Evolutionary conservation across 2,113 vertebrate genomes (phyloP), one percentile per base, ranked within the genome.

Genomic region (Sturnus vulgaris): DNA sequence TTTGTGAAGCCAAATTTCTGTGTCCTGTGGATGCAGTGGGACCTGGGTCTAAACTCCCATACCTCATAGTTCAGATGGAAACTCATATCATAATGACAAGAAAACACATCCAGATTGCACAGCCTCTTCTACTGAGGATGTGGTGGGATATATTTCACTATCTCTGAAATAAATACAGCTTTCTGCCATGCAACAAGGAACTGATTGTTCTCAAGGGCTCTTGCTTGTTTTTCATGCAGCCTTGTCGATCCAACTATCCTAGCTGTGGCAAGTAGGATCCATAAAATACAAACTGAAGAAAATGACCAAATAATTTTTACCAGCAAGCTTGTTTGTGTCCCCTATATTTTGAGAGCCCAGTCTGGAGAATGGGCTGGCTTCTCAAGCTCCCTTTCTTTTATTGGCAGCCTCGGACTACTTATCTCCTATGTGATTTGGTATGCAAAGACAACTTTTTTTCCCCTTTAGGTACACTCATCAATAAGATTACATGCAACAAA

Each of bases 201-300:
- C 27, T 12, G 15, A 70, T 96, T 93, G 86, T 80, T 86, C 65
- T 71, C 65, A 40, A 66, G 49, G 63, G n/a, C 22, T 61, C 72
- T 17, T 31, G 33, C 55, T 53, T 57, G 31, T 33, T 76, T 66
- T 77, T 56, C 81, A 33, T 4, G 1, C 64, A 77, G 60, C 39
- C 55, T 15, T 22, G 0, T 42, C 0, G 0, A 23, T 59, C 57
- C 3, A 11, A 37, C 61, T 13, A 3, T 30, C 18, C 30, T 77
- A 12, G 4, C 86, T 71, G 82, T 53, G 37, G 39, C 31, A 44
- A 91, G 73, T 1, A 20, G 88, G 63, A 57, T 37, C 82, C 56
- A 19, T 40, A 39, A 83, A 94, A 88, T 30, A 76, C 63, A 80
- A 88, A 66, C 30, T 6, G 52, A 86, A n/a, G 42, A 44, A 94